phyloP scores from a whole-genome alignment of 2,888 invertebrate genomes.

The Macrosoma leucophasiata region DNA sequence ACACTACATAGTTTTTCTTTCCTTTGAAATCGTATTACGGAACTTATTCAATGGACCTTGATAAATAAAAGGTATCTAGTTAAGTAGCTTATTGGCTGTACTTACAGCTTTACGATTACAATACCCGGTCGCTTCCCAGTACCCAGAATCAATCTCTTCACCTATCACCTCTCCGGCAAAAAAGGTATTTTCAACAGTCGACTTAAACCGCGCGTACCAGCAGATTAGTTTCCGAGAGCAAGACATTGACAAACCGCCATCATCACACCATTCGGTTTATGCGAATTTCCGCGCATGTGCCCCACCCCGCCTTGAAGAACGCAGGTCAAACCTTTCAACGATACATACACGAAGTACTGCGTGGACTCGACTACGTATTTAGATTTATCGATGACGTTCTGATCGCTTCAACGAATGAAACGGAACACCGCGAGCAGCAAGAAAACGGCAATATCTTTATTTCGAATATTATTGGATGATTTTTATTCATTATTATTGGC shows the following conservation, averaged over 20 bases:
- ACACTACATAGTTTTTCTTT: too few species aligned
- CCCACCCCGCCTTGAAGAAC: slow-evolving; percentile 13
- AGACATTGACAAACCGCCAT: slow-evolving; percentile 20
- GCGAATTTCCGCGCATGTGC: slow-evolving; percentile 14
- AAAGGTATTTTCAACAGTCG: slow-evolving; percentile 20
- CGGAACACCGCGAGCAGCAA: too few species aligned
- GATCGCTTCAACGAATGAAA: slow-evolving; percentile 1
- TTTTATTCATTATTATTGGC: too few species aligned
- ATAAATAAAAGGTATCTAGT: too few species aligned
- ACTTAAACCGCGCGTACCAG: slow-evolving; percentile 24
- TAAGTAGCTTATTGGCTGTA: too few species aligned
- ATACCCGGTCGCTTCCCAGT: slow-evolving; percentile 38
- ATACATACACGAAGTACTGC: slow-evolving; percentile 6
- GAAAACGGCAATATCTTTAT: too few species aligned
- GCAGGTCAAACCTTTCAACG: slow-evolving; percentile 12
- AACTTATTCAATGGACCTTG: too few species aligned
- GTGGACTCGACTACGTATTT: slow-evolving; percentile 6
- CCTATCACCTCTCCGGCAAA: slow-evolving; percentile 18
- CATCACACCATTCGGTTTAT: slow-evolving; percentile 14
- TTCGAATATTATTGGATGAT: too few species aligned
- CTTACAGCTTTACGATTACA: too few species aligned
- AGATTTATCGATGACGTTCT: slow-evolving; percentile 7
- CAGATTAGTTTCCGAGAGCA: slow-evolving; percentile 15
- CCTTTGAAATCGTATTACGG: too few species aligned
- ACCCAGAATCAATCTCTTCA: slow-evolving; percentile 25